These are phyloP conservation scores for Podargus strigoides DNA, from an alignment of 2,797 vertebrate species.

Conservation along the genomic window DNA sequence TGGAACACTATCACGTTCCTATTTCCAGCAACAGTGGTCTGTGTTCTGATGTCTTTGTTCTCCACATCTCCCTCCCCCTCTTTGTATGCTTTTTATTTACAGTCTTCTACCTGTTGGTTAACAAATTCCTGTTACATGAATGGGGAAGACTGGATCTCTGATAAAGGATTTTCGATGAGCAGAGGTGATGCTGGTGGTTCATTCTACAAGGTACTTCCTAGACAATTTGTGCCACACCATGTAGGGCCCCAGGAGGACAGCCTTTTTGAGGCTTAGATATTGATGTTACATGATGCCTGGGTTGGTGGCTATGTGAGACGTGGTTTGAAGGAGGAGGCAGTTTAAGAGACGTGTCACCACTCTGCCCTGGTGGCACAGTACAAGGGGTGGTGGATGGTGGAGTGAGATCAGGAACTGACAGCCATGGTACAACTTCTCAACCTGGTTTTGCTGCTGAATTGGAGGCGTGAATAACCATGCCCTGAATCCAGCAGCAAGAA, in stretches of 20 bases:
- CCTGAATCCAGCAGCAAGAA: not conserved
- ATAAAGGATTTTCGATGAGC: not conserved
- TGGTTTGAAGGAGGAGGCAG: not conserved
- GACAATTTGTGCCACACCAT: not conserved
- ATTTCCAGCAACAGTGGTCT: not conserved
- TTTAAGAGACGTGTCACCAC: not conserved
- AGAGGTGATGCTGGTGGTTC: not conserved
- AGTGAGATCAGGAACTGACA: not conserved
- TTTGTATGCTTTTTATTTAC: not conserved
- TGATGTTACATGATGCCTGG: accelerated
- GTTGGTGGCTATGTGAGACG: not conserved
- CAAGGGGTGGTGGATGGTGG: not conserved
- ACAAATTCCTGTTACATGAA: not conserved
- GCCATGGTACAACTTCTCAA: accelerated
- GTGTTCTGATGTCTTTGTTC: not conserved
- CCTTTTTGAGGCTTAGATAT: not conserved
- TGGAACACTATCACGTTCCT: not conserved
- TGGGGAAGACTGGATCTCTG: not conserved
- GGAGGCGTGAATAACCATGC: not conserved
- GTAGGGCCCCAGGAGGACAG: not conserved
- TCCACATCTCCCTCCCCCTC: not conserved
- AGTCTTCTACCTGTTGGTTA: not conserved
- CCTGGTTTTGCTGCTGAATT: not conserved
- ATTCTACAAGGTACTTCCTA: not conserved
- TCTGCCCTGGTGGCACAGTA: not conserved